These are phyloP conservation scores for Argyra leucocephala DNA, from an alignment of 2,888 invertebrate species.

Conservation along the genomic window DNA sequence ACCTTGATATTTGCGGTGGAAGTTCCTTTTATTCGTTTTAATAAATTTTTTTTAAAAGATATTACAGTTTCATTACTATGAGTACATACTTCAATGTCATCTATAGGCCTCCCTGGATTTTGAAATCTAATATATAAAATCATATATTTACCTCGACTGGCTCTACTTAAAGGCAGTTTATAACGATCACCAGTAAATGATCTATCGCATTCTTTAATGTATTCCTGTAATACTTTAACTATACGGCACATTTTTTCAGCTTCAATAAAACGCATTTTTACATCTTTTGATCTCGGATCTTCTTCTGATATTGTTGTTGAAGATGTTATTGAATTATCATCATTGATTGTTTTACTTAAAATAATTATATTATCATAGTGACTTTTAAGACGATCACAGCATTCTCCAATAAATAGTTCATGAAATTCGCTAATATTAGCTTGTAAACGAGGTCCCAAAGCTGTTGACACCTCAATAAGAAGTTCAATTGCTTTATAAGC, in stretches of 20 bases:
- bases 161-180: constrained; percentile 74
- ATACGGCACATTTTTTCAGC: constrained; percentile 84
- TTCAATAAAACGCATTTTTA: constrained; percentile 46
- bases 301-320: constrained; percentile 17
- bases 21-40: constrained; percentile 47
- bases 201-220: constrained; percentile 88
- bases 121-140: constrained; percentile 79
- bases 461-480: constrained; percentile 86
- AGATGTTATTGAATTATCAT: constrained; percentile 26
- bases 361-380: constrained; percentile 72
- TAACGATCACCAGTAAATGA: constrained; percentile 79
- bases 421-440: constrained; percentile 74
- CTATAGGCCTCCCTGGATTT: constrained; percentile 75
- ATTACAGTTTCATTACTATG: constrained; percentile 91
- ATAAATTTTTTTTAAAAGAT: constrained; percentile 68
- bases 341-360: constrained; percentile 34
- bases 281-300: constrained; percentile 36
- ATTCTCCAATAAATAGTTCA: constrained; percentile 83
- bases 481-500: constrained; percentile 85
- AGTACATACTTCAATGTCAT: constrained; percentile 84
- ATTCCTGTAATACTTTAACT: constrained; percentile 87
- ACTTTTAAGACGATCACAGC: constrained; percentile 78
- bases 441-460: constrained; percentile 77
- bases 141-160: constrained; percentile 83
- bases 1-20: constrained; percentile 69